Conservation (phyloP, 2,888 invertebrate species). For the Lottia gigantea region DNA sequence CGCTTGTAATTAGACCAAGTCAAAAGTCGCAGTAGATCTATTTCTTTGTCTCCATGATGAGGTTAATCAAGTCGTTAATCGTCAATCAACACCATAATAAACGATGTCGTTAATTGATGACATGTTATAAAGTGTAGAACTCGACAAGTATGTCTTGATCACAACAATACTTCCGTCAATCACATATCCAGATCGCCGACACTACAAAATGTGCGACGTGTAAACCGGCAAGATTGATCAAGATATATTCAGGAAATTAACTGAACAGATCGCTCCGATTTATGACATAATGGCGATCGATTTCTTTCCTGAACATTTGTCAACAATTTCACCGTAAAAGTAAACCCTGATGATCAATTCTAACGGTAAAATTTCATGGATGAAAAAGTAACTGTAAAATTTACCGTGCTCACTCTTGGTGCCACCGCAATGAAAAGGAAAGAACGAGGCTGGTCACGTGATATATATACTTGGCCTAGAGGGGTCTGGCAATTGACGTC, state of each 20-base stretch:
- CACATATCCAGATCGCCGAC: too few relatives aligned
- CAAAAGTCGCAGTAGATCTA: too few relatives aligned
- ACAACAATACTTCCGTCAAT: too few relatives aligned
- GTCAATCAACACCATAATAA: too few relatives aligned
- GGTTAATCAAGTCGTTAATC: too few relatives aligned
- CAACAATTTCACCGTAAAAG: neutral
- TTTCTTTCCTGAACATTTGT: neutral
- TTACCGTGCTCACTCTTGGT: constrained; percentile 28
- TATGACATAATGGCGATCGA: neutral
- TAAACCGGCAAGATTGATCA: neutral
- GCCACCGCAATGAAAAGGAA: constrained; percentile 49
- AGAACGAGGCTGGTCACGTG: constrained; percentile 44
- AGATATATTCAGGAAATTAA: neutral
- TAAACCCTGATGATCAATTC: constrained; percentile 17
- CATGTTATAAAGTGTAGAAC: too few relatives aligned
- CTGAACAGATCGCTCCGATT: neutral
- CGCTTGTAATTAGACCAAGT: too few relatives aligned
- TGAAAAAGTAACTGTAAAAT: constrained; percentile 14
- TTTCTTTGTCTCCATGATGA: too few relatives aligned
- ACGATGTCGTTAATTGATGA: too few relatives aligned
- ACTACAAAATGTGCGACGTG: constrained; percentile 1
- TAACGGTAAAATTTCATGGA: constrained; percentile 7
- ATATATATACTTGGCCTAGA: constrained; percentile 47
- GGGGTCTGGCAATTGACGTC: constrained; percentile 51
- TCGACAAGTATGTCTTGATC: too few relatives aligned